Conservation (phyloP, 2,113 vertebrate genomes). For the Chloroceryle aenea region DNA sequence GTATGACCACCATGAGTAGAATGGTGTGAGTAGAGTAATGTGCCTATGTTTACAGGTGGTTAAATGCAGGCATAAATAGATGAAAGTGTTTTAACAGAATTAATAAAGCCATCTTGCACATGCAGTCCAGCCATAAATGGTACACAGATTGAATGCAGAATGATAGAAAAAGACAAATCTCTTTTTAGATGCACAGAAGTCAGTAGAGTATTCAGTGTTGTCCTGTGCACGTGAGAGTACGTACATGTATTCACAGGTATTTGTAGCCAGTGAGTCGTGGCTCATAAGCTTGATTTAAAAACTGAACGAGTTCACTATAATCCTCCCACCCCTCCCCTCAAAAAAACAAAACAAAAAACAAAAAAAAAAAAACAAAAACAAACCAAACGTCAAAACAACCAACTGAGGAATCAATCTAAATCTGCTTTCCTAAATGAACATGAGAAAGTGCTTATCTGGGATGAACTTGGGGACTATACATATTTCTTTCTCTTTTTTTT, state of each 20-base stretch:
- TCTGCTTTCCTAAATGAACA: constrained; percentile 53
- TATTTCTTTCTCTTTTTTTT: constrained; percentile 61
- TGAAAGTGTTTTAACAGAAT: not conserved
- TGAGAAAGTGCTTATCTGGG: constrained; percentile 43
- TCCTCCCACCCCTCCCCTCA: accelerated
- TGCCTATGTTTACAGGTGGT: not conserved
- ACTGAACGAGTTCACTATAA: not conserved
- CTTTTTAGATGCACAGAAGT: not conserved
- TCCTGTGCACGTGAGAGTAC: accelerated
- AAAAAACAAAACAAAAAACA: not conserved
- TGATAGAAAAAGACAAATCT: not conserved
- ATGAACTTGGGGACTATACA: constrained; percentile 40
- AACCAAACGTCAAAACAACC: no score
- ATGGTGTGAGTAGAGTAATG: not conserved
- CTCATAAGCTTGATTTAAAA: not conserved
- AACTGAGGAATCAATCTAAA: constrained; percentile 1
- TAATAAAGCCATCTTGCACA: not conserved
- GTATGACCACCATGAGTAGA: not conserved
- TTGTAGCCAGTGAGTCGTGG: not conserved
- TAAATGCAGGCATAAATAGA: not conserved
- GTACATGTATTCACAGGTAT: not conserved
- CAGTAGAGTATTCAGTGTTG: not conserved
- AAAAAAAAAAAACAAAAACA: no score
- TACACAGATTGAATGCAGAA: not conserved
- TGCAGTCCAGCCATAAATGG: not conserved